Evolutionary conservation across 2,797 vertebrate species (phyloP), one percentile per base, ranked within the genome.

Genomic region (Helostoma temminkii): DNA sequence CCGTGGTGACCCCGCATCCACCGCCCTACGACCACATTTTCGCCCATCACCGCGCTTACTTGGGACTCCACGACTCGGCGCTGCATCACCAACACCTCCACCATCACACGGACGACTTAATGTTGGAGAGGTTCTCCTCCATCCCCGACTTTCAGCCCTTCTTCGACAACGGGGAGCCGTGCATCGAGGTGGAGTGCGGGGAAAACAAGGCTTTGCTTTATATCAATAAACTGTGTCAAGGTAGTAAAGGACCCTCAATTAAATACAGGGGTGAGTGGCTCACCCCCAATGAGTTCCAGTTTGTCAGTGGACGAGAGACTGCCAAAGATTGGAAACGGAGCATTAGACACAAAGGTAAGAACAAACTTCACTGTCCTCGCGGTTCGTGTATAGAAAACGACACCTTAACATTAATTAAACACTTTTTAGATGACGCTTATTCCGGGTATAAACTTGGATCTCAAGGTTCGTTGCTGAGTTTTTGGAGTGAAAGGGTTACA

Each of bases 301-400:
- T 99, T 79, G 97, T 99, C 88, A 98, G 97, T 91, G 97, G 97
- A 93, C 93, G 97, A 28, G 97, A 98, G 93, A 98, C 97, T 9
- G 97, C 97, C 84, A 98, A 99, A 89, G 97, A 98, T 83, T 99
- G 97, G 97, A 99, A 99, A 83, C 93, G 97, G 87, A 98, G 97
- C 94, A 99, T 99, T 84, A 94, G 97, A 85, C 97, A 99, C 94
- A 97, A 97, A 96, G 97, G 97, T 98, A 94, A 93, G 92, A 78
- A 1, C 45, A 37, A 25, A 41, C 7, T 18, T n/a, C 67, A 24
- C 52, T 66, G 60, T 76, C 22, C 18, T 21, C 52, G 0, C 42
- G 47, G 16, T 64, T 62, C 21, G 16, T 21, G n/a, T n/a, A 21
- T n/a, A 25, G 22, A 66, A 25, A 36, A 36, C 48, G 54, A 65